Evolutionary conservation across 2,888 invertebrate species (phyloP), one percentile per base, ranked within the genome.

Genomic region (Andrena minutula): DNA sequence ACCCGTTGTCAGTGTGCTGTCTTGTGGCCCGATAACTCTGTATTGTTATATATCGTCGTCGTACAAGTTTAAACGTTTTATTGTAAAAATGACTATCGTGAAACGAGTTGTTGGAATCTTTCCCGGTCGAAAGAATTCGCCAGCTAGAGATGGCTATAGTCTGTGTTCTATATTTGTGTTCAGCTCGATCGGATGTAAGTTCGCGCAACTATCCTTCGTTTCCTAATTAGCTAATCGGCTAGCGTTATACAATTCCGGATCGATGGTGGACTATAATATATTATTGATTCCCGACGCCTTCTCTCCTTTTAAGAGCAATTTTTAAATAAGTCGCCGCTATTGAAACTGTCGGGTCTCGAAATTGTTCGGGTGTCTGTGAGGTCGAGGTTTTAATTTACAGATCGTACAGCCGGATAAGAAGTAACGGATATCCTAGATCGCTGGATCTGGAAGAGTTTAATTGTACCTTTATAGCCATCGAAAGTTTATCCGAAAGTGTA

Each of bases 1-100:
- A 82, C 56, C 82, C 41, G 49, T 66, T 66, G 82, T 75, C 71
- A 71, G 66, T 68, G 70, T 75, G 71, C 56, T 82, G 56, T 72
- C 23, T 47, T 63, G 72, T 76, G 75, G 72, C 32, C 64, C 30
- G 53, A 58, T 82, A 56, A 70, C 49, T 56, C 56, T 68, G 61
- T 78, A 80, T 71, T 68, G 75, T 75, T 47, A 82, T 32, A 82
- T 47, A 35, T 63, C 23, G 49, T 72, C 53, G 35, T 26, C 65
- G 41, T 79, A 66, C 32, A 60, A 49, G 56, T 66, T 23, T 16
- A 20, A 26, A 66, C 49, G 47, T 66, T 74, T 60, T 63, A 61
- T 63, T 69, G 75, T 81, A 66, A 66, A 82, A 82, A 82, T 63
- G 47, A 23, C 23, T 30, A 26, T 30, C n/a, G 23, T 30, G 26